Conservation (phyloP, 2,797 vertebrate genomes). For the Benthosema pterotum region DNA sequence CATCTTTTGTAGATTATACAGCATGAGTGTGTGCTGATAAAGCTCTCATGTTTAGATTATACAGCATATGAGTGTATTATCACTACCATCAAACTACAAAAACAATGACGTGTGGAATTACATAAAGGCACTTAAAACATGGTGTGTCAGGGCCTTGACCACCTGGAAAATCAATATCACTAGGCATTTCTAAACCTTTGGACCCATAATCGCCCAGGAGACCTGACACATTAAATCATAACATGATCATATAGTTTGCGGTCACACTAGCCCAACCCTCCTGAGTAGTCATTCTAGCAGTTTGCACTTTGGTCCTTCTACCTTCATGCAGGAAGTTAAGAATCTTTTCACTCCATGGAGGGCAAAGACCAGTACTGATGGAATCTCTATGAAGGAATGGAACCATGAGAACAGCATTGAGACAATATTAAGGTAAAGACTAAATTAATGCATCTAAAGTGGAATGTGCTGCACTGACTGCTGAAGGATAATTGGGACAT, state of each 20-base stretch:
- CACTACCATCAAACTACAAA: too few relatives aligned
- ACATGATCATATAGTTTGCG: slow-evolving; percentile 6
- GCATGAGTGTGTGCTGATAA: too few relatives aligned
- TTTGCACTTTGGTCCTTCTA: slow-evolving; percentile 73
- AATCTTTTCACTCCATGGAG: neutral
- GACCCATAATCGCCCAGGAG: slow-evolving; percentile 52
- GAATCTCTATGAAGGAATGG: slow-evolving; percentile 1
- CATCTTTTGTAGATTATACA: neutral
- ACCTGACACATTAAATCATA: slow-evolving; percentile 8
- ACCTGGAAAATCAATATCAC: slow-evolving; percentile 11
- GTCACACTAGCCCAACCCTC: slow-evolving; percentile 32
- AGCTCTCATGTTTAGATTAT: too few relatives aligned
- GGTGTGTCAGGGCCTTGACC: slow-evolving; percentile 40
- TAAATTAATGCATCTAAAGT: neutral
- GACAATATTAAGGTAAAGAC: slow-evolving; percentile 45
- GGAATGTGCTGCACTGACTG: neutral
- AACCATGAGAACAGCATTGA: slow-evolving; percentile 33
- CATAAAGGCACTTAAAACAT: slow-evolving; percentile 3
- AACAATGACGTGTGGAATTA: neutral
- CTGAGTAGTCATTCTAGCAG: slow-evolving; percentile 28
- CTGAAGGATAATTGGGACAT: neutral
- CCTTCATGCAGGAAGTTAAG: slow-evolving; percentile 54
- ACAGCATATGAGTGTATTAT: too few relatives aligned
- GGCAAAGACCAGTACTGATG: neutral
- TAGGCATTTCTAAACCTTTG: slow-evolving; percentile 66